Evolutionary conservation across 2,888 invertebrate species (phyloP).

Genomic region (Phyto melanocephala): DNA sequence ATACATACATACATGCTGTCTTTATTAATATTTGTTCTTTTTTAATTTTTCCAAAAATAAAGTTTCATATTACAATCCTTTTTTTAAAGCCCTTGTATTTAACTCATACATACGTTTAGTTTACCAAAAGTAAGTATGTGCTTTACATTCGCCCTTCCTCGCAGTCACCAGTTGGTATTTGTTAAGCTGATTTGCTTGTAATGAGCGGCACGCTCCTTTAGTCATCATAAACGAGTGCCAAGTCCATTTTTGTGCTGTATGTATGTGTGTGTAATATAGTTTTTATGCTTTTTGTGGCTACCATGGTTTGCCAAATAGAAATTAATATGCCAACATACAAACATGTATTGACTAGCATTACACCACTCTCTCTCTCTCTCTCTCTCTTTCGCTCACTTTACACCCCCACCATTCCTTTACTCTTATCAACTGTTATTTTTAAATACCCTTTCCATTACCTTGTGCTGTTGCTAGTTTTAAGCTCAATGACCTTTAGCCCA

Average conservation of each 20-base stretch:
- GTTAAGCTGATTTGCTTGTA: constrained; percentile 57
- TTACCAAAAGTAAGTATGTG: background rate
- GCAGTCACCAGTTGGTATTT: constrained; percentile 1
- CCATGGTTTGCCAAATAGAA: constrained; percentile 54
- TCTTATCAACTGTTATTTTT: background rate
- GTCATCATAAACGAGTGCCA: constrained; percentile 20
- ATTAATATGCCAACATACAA: constrained; percentile 5
- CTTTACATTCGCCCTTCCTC: background rate
- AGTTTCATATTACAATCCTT: constrained; percentile 41
- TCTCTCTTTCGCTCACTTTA: too few relatives aligned
- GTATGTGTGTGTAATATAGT: background rate
- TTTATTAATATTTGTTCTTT: background rate
- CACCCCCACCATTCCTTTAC: background rate
- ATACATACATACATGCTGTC: constrained; percentile 9
- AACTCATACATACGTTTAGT: background rate
- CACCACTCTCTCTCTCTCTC: background rate
- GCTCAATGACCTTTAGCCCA: constrained; percentile 59
- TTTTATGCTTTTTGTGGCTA: constrained; percentile 12
- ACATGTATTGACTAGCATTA: background rate
- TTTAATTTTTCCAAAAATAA: background rate
- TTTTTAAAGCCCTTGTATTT: background rate
- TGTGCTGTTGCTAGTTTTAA: background rate
- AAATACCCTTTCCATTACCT: background rate
- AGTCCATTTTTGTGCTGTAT: constrained; percentile 27
- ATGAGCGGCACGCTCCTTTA: constrained; percentile 60